Evolutionary conservation across 2,113 vertebrate genomes (phyloP).

Genomic region (Bufo bufo): DNA sequence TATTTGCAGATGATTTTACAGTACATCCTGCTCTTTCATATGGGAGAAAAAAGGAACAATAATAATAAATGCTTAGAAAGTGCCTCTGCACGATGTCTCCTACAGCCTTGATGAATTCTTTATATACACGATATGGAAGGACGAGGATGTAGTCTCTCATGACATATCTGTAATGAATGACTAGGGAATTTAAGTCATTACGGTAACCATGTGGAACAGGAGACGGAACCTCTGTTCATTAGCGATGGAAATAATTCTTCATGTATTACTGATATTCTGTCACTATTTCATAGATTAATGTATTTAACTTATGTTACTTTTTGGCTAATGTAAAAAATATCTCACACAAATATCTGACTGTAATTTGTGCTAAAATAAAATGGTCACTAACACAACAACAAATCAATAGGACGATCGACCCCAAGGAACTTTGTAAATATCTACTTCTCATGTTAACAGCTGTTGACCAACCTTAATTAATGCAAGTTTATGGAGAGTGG

Average conservation of each 20-base stretch:
- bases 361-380: not conserved
- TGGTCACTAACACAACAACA: no score
- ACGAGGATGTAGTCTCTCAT: conserved; percentile 33
- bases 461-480: no score
- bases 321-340: not conserved
- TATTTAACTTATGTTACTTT: not conserved
- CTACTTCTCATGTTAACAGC: no score
- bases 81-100: conserved; percentile 1
- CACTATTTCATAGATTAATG: not conserved
- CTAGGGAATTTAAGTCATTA: conserved; percentile 44
- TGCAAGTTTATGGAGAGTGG: no score
- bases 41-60: not conserved
- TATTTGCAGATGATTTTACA: conserved; percentile 32
- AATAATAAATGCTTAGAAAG: not conserved
- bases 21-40: conserved; percentile 14
- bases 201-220: conserved; percentile 40
- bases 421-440: no score
- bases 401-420: no score
- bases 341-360: not conserved
- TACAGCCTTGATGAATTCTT: conserved; percentile 11
- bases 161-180: conserved; percentile 42
- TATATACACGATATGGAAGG: conserved; percentile 42
- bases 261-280: conserved; percentile 1
- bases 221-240: conserved; percentile 15
- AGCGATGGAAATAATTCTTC: conserved; percentile 24